A percentile compares a stretch with the other conserved stretches of the same genome.
Evolutionary conservation across 2,113 vertebrate genomes (phyloP).

Genomic region (Psammodynastes pulverulentus): DNA sequence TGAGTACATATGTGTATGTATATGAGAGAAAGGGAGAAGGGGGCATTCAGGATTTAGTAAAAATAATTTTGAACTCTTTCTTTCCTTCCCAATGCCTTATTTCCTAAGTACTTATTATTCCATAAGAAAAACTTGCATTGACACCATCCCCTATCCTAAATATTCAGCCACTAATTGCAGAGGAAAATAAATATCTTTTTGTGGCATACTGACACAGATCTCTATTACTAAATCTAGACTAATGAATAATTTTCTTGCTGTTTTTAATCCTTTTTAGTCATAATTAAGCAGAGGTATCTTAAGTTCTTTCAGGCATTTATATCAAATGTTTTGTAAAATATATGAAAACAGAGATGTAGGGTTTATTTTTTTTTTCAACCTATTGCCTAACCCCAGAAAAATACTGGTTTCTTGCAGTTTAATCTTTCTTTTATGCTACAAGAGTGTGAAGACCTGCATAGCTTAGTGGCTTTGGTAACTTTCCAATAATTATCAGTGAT

Average conservation of each 20-base stretch:
- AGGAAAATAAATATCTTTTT: neutral
- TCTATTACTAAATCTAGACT: neutral
- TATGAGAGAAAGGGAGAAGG: neutral
- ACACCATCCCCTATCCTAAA: neutral
- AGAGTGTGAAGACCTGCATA: neutral
- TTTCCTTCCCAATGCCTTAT: neutral
- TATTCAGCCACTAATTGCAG: neutral
- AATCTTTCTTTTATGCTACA: neutral
- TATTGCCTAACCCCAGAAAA: neutral
- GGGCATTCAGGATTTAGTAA: neutral
- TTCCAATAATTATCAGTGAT: neutral
- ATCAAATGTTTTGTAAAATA: conserved; percentile 2
- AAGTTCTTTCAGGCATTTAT: neutral
- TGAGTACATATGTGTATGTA: neutral
- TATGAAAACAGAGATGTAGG: neutral
- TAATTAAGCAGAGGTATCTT: conserved; percentile 9
- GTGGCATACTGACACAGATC: neutral
- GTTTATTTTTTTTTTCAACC: neutral
- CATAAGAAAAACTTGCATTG: neutral
- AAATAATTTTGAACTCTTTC: neutral
- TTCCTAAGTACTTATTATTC: neutral
- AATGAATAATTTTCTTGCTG: neutral
- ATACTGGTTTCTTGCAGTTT: conserved; percentile 7
- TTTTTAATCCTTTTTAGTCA: neutral
- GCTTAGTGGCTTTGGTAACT: neutral